Evolutionary conservation across 2,888 invertebrate species (phyloP).

Genomic region (Thyatira batis): DNA sequence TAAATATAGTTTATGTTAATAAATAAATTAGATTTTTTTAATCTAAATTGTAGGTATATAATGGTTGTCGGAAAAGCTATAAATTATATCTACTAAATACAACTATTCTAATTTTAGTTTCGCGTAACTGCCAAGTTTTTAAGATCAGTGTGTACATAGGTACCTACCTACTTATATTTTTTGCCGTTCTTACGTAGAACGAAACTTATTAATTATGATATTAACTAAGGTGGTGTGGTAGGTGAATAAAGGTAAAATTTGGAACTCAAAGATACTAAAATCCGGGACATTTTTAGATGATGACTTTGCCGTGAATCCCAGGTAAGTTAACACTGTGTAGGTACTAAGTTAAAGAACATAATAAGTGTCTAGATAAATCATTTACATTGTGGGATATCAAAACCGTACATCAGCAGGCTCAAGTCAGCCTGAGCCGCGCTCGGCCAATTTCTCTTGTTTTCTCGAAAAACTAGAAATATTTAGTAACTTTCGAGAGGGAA

Average conservation of each 20-base stretch:
- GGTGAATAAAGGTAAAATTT: too few species aligned
- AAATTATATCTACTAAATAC: background rate
- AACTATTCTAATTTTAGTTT: background rate
- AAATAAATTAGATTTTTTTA: background rate
- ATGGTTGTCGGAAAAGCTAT: background rate
- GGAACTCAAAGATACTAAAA: too few species aligned
- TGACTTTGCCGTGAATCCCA: too few species aligned
- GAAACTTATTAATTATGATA: too few species aligned
- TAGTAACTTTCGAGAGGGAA: conserved; percentile 9
- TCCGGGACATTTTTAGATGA: too few species aligned
- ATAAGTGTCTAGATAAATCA: background rate
- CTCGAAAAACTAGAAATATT: conserved; percentile 12
- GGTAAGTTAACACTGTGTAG: too few species aligned
- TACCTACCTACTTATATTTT: too few species aligned
- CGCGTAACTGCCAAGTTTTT: background rate
- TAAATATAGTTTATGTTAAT: background rate
- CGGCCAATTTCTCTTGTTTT: conserved; percentile 17
- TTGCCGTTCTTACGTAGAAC: too few species aligned
- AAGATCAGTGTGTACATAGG: background rate
- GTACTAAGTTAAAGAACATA: too few species aligned
- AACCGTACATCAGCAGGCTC: background rate
- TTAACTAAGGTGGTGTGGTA: too few species aligned
- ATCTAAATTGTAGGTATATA: background rate
- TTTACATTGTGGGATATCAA: background rate
- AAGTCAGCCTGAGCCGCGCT: conserved; percentile 4